phyloP scores from a whole-genome alignment of 2,797 vertebrate species.

The Prionace glauca region DNA sequence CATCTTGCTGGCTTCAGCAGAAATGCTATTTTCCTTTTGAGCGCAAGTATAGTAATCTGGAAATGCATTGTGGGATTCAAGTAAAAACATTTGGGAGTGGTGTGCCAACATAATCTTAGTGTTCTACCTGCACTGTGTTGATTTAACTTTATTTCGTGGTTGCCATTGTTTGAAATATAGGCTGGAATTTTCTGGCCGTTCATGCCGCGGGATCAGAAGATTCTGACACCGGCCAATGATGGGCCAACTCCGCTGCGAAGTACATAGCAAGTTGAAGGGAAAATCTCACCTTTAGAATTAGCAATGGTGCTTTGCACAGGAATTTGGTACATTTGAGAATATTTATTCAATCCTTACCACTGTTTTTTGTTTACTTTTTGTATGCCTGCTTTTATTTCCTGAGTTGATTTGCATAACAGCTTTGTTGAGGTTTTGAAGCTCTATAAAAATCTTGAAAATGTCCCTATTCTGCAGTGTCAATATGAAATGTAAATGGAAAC shows the following conservation, averaged over 20 bases:
- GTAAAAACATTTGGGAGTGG: not conserved
- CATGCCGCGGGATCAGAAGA: too few species aligned
- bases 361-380: not conserved
- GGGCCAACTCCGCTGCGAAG: too few species aligned
- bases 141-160: not conserved
- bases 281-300: not conserved
- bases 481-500: not conserved
- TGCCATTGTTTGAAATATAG: not conserved
- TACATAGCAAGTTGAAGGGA: too few species aligned
- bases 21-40: not conserved
- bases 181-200: too few species aligned
- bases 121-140: not conserved
- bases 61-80: not conserved
- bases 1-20: not conserved
- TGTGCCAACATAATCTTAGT: not conserved
- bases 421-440: not conserved
- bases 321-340: not conserved
- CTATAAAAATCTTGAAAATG: slow-evolving; percentile 1
- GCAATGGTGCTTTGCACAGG: not conserved
- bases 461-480: not conserved
- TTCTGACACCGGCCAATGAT: too few species aligned
- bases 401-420: slow-evolving; percentile 6
- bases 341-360: not conserved
- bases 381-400: not conserved
- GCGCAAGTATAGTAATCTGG: not conserved